A percentile compares a stretch with the other conserved stretches of the same genome.
Conservation (phyloP, 1,140 invertebrate genomes). For the Argopecten irradians region DNA sequence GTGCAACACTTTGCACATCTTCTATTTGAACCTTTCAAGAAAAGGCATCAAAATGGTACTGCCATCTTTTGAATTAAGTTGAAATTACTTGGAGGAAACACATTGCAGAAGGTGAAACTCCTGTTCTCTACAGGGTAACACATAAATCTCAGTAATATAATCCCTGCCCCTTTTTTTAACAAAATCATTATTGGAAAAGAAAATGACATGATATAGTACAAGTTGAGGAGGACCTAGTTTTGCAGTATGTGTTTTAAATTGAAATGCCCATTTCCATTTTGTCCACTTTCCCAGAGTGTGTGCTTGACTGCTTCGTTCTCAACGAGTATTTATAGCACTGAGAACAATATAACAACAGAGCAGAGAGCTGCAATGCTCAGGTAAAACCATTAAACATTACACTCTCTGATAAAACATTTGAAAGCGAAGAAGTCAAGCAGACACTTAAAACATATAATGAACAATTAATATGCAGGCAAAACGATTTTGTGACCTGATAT, state of each 20-base stretch:
- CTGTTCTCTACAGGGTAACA: too few species aligned
- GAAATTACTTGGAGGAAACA: conserved; percentile 18
- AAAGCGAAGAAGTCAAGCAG: neutral
- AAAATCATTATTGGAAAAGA: neutral
- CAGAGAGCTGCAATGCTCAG: conserved; percentile 16
- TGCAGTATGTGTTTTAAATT: neutral
- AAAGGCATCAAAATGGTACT: conserved; percentile 21
- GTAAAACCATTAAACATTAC: neutral
- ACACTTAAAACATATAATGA: conserved; percentile 16
- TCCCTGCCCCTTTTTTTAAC: too few species aligned
- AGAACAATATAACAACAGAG: conserved; percentile 22
- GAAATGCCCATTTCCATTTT: conserved; percentile 9
- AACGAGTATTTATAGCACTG: conserved; percentile 21
- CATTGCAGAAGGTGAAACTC: neutral
- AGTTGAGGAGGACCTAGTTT: conserved; percentile 15
- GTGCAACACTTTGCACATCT: neutral
- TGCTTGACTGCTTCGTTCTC: neutral
- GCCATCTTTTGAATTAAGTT: conserved; percentile 22
- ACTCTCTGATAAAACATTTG: neutral
- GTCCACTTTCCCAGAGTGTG: conserved; percentile 14
- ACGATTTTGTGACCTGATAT: neutral
- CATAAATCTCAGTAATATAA: too few species aligned
- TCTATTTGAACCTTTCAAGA: conserved; percentile 22
- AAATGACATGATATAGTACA: neutral
- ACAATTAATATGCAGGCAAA: conserved; percentile 14